phyloP scores from a whole-genome alignment of 2,113 vertebrate species.

The Prochilodus magdalenae region DNA sequence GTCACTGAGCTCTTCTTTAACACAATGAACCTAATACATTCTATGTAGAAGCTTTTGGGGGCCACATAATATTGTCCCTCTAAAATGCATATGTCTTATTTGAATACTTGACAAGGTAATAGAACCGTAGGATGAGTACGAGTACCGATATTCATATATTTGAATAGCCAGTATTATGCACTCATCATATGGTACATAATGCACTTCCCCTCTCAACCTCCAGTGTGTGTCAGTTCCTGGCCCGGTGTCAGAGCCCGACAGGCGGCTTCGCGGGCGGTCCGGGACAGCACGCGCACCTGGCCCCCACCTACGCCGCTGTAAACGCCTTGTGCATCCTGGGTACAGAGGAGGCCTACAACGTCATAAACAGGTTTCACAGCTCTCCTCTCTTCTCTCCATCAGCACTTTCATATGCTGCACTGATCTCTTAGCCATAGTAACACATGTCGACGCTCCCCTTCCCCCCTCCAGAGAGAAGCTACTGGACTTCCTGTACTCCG shows the following conservation, averaged over 20 bases:
- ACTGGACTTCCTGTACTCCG: constrained; percentile 85
- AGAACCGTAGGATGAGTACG: too few species aligned
- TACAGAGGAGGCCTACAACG: constrained; percentile 87
- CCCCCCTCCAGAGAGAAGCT: constrained; percentile 86
- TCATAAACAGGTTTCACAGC: constrained; percentile 88
- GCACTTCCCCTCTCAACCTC: neutral
- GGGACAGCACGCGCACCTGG: constrained; percentile 91
- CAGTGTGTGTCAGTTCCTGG: constrained; percentile 93
- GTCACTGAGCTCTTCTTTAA: too few species aligned
- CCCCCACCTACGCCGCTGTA: constrained; percentile 93
- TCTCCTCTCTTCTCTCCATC: neutral
- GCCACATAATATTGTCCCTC: too few species aligned
- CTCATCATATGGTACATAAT: neutral
- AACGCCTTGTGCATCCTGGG: constrained; percentile 95
- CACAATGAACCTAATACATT: too few species aligned
- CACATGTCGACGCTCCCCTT: constrained; percentile 1
- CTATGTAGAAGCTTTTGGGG: too few species aligned
- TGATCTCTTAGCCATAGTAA: constrained; percentile 21
- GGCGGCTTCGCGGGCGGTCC: constrained; percentile 95
- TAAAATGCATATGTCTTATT: too few species aligned
- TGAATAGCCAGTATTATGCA: too few species aligned
- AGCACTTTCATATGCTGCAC: neutral
- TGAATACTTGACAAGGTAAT: too few species aligned
- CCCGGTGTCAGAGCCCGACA: constrained; percentile 85
- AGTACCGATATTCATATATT: too few species aligned